Conservation (phyloP, 2,113 vertebrate genomes). For the Barbus barbus region DNA sequence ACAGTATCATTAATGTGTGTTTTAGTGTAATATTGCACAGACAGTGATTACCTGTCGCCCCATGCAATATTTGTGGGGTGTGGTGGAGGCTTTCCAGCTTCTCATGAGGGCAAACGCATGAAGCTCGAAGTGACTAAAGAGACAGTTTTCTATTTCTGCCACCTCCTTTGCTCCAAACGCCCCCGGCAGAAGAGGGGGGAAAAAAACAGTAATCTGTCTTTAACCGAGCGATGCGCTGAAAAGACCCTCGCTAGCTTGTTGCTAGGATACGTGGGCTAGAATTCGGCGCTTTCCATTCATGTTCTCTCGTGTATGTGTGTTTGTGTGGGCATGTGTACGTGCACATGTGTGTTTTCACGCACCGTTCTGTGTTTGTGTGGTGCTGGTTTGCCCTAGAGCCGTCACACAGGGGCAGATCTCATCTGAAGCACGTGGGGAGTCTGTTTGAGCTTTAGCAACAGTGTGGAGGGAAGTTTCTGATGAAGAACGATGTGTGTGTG, state of each 20-base stretch:
- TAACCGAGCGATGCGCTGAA: constrained; percentile 70
- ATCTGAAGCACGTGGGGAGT: no score
- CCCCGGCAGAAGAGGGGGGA: constrained; percentile 57
- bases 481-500: no score
- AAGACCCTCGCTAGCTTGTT: constrained; percentile 73
- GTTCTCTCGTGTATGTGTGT: constrained; percentile 59
- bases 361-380: not conserved
- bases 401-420: constrained; percentile 29
- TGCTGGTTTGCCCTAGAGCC: not conserved
- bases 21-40: not conserved
- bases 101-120: constrained; percentile 40
- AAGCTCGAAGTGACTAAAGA: constrained; percentile 17
- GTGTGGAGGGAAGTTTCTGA: no score
- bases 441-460: no score
- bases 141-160: constrained; percentile 23
- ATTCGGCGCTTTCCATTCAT: constrained; percentile 76
- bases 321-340: not conserved
- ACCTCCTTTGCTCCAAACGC: constrained; percentile 2
- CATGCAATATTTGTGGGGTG: constrained; percentile 5
- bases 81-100: constrained; percentile 34
- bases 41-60: not conserved
- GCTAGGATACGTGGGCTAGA: constrained; percentile 79
- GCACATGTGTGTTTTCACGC: no score
- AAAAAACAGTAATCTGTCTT: constrained; percentile 64
- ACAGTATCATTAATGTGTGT: not conserved